Base-by-base conservation (phyloP, 1,140 invertebrate genomes). In the Cepaea nemoralis region DNA sequence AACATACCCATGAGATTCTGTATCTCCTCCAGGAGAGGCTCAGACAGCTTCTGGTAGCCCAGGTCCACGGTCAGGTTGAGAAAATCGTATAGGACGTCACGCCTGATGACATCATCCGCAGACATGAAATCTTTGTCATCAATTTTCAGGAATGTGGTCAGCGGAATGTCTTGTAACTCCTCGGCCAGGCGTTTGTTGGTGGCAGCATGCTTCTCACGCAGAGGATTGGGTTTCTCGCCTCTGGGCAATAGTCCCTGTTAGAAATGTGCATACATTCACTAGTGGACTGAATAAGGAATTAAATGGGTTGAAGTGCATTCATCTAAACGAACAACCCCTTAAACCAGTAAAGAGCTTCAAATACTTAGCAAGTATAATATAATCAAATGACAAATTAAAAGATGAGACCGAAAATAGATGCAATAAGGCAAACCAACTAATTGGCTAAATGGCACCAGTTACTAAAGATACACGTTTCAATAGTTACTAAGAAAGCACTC, bases 31-130 rank as follows among this genome's bases (percentile, higher is more conserved):
- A 90, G 82, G 3, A 92, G 81, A 0, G 89, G 88, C 67, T 92
- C 91, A 77, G 87, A 88, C 6, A 91, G 82, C 90, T 96, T 96
- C 85, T 94, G 93, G 91, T 96, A 96, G 63, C 96, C 96, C 0
- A 40, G 14, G 75, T 94, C 92, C 8, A 95, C 96, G 2, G 95
- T 96, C 45, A 96, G 93, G 88, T 97, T 95, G 40, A 97, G 93
- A 91, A 96, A 97, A 91, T 98, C 97, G 88, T 95, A 94, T 95
- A 97, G 96, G 89, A 97, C 96, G 87, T 94, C 94, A 88, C 96
- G 95, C 89, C 94, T 95, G 78, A 97, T 96, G 35, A 93, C 94
- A 14, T 95, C 95, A 91, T 96, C 95, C 59, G 93, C 92, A 87
- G 95, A 94, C 39, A 70, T 77, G 76, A 97, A 93, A 85, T 96